Conservation (phyloP, 1,140 invertebrate species). For the Thaumetopoea pityocampa region DNA sequence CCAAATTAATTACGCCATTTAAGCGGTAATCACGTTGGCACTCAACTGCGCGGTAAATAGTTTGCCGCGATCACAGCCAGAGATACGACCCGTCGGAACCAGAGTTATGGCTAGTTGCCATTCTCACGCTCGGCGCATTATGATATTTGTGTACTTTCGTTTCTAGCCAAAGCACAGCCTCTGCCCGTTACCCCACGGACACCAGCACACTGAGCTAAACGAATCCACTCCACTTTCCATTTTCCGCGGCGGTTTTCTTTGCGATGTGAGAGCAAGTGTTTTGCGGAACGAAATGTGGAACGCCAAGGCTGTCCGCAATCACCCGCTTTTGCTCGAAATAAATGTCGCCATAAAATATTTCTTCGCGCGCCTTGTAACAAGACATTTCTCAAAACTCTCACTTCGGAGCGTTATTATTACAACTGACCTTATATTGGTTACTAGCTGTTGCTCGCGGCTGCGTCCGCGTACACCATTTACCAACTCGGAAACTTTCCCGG, state of each 20-base stretch:
- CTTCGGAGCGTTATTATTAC: no score
- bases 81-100: slow-evolving; percentile 35
- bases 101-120: slow-evolving; percentile 29
- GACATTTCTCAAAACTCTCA: slow-evolving; percentile 17
- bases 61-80: slow-evolving; percentile 44
- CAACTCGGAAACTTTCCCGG: no score
- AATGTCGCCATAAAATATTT: slow-evolving; percentile 29
- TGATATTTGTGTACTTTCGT: slow-evolving; percentile 39
- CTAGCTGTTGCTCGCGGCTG: no score
- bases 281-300: slow-evolving; percentile 52
- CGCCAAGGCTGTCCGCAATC: slow-evolving; percentile 38
- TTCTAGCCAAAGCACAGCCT: slow-evolving; percentile 35
- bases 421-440: no score
- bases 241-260: slow-evolving; percentile 63
- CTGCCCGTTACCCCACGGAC: slow-evolving; percentile 46
- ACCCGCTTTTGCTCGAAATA: slow-evolving; percentile 40
- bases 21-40: slow-evolving; percentile 26
- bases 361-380: slow-evolving; percentile 18
- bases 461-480: no score
- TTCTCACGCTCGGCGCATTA: slow-evolving; percentile 40
- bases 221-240: slow-evolving; percentile 71
- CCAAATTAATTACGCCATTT: slow-evolving; percentile 11
- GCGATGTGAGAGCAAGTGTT: slow-evolving; percentile 45
- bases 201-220: slow-evolving; percentile 57
- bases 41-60: slow-evolving; percentile 41